Base-by-base conservation (phyloP, 1,140 invertebrate genomes). In the Drosophila littoralis region DNA sequence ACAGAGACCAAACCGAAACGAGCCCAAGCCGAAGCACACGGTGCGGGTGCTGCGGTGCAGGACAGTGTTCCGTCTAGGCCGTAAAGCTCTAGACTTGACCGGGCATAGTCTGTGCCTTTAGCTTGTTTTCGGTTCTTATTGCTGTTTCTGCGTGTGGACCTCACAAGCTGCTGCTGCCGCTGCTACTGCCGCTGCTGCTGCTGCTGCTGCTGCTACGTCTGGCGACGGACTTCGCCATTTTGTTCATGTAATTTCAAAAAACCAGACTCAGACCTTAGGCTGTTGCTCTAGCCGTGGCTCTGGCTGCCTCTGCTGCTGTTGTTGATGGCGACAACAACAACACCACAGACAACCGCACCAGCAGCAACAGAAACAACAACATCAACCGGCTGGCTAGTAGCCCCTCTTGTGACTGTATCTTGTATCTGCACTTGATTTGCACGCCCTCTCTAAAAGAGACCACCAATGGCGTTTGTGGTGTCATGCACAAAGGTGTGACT, bases 231-330 rank as follows among this genome's bases (percentile, higher is more conserved):
- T 33, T 50, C 70, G 79, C 82, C 83, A 86, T 88, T 86, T 88
- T 86, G 82, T 76, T 79, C 43, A 64, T 86, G 82, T 85, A 75
- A 81, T 81, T 85, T 86, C 60, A 46, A 70, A 71, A 69, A 45
- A 43, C 58, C 42, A 50, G 46, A n/a, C 22, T 57, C 38, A 38
- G 32, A 40, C 63, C 58, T 15, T 40, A 22, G 35, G 42, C 64
- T 52, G 17, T 36, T 40, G 38, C 40, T 42, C 13, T 38, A 22
- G 10, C 22, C 4, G 5, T 28, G 15, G 38, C 17, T 42, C 6
- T 28, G 22, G 22, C 35, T 28, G 36, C 48, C 15, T 46, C 36
- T 51, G 45, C n/a, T 32, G 59, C 17, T 40, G 45, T 7, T 33
- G 13, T 15, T 55, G 42, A 13, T 42, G 40, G 32, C 33, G 42